A percentile compares a stretch with the other conserved stretches of the same genome.
Evolutionary conservation across 2,888 invertebrate species (phyloP).

Genomic region (Cantharis lateralis): DNA sequence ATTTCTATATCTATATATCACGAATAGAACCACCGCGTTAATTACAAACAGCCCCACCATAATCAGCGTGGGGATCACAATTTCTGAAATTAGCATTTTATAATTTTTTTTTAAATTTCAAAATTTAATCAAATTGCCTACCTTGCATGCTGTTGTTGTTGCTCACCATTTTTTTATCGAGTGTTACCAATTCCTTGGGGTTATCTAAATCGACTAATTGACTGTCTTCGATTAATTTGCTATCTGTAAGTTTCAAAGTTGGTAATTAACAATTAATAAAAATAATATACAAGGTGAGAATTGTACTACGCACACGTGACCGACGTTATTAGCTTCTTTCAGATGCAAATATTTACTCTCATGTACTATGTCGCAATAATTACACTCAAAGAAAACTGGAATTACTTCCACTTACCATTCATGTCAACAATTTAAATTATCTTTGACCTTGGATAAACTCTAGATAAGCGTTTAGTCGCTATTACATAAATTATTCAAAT

Average conservation of each 20-base stretch:
- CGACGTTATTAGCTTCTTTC: background rate
- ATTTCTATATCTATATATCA: constrained; percentile 74
- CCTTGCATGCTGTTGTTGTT: background rate
- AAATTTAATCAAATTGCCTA: background rate
- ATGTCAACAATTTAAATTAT: background rate
- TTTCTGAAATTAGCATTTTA: constrained; percentile 61
- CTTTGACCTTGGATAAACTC: background rate
- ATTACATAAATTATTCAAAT: background rate
- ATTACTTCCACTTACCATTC: background rate
- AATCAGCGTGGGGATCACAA: constrained; percentile 72
- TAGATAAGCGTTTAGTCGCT: background rate
- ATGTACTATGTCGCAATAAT: background rate
- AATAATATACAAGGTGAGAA: background rate
- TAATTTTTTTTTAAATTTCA: background rate
- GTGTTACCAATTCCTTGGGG: background rate
- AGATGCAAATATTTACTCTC: background rate
- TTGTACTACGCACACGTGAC: background rate
- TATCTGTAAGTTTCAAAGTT: background rate
- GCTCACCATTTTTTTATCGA: background rate
- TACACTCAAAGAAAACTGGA: background rate
- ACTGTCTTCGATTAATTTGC: background rate
- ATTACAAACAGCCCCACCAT: constrained; percentile 73
- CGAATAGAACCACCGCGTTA: constrained; percentile 73
- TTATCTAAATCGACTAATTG: background rate
- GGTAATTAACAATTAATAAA: background rate